Base-by-base conservation (phyloP, 2,113 vertebrate species). In the Gambusia affinis region DNA sequence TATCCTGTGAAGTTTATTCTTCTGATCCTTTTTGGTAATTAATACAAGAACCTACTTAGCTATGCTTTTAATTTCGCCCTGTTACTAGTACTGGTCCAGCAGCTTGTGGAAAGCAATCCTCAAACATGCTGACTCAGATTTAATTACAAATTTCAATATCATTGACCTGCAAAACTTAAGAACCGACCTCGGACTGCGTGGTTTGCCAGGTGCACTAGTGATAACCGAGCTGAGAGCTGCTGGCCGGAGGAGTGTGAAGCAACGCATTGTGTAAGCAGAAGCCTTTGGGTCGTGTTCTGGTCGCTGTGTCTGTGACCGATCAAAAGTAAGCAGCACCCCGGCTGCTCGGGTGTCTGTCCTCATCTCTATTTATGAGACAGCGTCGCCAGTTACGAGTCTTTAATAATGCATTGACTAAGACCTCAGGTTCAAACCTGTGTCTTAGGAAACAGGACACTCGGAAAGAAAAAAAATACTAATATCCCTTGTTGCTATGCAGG, bases 361-460 rank as follows among this genome's bases (percentile, higher is more conserved):
- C 91, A 92, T 93, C 74, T 94, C 85, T 95, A 94, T 94, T 88
- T 90, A 94, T 93, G 89, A 93, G 87, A 70, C 79, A 75, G 78
- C 80, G 69, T 86, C 86, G 87, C 91, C 92, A 85, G 91, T 94
- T 94, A 92, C 91, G 78, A 44, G 82, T 72, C 78, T 93, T 94
- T 92, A 94, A 95, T 94, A 93, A 94, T 93, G 87, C 86, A 94
- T 93, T 80, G 44, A 72, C 79, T 54, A 78, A 91, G 92, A 89
- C 91, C 88, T 93, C 86, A 83, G 89, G 88, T 92, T 93, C 91
- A 93, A 85, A 91, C 81, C 75, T 75, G 72, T 72, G 82, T 91
- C 92, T 90, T 84, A 88, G 82, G 88, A 89, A 91, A 87, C 85
- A 64, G 83, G 64, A 79, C 65, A 61, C 86, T 84, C 78, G 60